A percentile compares a stretch with the other conserved stretches of the same genome.
These are phyloP conservation scores for Callimorpha dominula DNA, from an alignment of 2,888 invertebrate species.

Conservation along the genomic window DNA sequence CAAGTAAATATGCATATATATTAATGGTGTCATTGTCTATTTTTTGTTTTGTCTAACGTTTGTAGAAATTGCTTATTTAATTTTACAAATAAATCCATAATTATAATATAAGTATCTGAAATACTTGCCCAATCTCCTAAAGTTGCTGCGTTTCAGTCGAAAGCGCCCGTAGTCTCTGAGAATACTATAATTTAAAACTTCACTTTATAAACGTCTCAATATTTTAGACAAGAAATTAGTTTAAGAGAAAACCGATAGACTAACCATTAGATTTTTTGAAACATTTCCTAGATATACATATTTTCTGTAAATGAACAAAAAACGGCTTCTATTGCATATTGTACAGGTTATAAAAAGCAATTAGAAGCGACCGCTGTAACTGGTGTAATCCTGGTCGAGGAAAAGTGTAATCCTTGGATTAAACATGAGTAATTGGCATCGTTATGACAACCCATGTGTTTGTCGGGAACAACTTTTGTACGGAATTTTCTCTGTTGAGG, in stretches of 20 bases:
- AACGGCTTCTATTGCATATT: background rate
- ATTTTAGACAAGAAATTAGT: background rate
- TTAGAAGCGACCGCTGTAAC: constrained; percentile 54
- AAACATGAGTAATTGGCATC: constrained; percentile 65
- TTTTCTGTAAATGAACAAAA: background rate
- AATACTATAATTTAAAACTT: background rate
- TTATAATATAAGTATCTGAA: too few species aligned
- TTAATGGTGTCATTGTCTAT: too few species aligned
- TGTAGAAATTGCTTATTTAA: too few species aligned
- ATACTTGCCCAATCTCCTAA: background rate
- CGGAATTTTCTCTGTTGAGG: constrained; percentile 20
- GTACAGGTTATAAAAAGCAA: constrained; percentile 58
- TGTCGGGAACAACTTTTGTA: constrained; percentile 28
- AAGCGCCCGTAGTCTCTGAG: background rate
- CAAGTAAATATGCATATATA: too few species aligned
- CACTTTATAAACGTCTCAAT: background rate
- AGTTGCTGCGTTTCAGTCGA: background rate
- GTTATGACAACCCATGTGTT: constrained; percentile 53
- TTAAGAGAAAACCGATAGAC: too few species aligned
- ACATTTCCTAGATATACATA: too few species aligned
- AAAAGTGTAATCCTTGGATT: constrained; percentile 60
- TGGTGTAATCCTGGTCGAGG: constrained; percentile 55
- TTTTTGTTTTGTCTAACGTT: too few species aligned
- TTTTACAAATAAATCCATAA: too few species aligned
- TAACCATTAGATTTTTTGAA: too few species aligned